These are phyloP conservation scores for Miniopterus natalensis DNA, from an alignment of 2,113 vertebrate genomes.

Conservation along the genomic window DNA sequence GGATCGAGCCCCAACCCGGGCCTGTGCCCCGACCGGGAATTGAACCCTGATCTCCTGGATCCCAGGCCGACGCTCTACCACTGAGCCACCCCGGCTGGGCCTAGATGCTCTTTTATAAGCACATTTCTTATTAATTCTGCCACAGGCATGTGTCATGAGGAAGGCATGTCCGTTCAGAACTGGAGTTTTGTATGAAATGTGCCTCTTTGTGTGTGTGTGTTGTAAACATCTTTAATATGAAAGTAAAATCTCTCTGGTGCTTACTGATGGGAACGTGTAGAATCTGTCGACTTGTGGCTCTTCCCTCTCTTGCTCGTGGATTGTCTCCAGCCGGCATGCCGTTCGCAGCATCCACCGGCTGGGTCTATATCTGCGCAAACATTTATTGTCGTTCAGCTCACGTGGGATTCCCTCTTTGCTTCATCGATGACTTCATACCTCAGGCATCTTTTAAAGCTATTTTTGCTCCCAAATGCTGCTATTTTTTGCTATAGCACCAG, in stretches of 20 bases:
- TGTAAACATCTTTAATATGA: not conserved
- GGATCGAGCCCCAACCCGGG: too few relatives aligned
- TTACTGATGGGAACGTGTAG: not conserved
- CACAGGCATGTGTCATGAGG: too few relatives aligned
- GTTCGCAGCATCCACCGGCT: not conserved
- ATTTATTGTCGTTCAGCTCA: not conserved
- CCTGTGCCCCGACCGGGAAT: too few relatives aligned
- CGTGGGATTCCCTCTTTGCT: not conserved
- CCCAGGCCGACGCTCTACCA: too few relatives aligned
- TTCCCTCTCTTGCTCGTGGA: fast-evolving
- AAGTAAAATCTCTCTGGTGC: not conserved
- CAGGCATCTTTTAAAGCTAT: not conserved
- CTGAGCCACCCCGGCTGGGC: too few relatives aligned
- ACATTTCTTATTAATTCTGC: not conserved
- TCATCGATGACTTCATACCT: not conserved
- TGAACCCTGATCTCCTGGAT: too few relatives aligned
- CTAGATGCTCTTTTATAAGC: not conserved
- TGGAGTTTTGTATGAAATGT: not conserved
- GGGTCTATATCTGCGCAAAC: fast-evolving
- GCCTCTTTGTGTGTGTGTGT: not conserved
- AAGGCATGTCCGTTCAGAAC: not conserved
- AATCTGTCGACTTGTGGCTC: not conserved
- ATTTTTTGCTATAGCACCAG: too few relatives aligned
- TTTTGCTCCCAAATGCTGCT: not conserved
- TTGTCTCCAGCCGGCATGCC: not conserved